These are phyloP conservation scores for Hesperia comma DNA, from an alignment of 2,888 invertebrate species.

Conservation along the genomic window DNA sequence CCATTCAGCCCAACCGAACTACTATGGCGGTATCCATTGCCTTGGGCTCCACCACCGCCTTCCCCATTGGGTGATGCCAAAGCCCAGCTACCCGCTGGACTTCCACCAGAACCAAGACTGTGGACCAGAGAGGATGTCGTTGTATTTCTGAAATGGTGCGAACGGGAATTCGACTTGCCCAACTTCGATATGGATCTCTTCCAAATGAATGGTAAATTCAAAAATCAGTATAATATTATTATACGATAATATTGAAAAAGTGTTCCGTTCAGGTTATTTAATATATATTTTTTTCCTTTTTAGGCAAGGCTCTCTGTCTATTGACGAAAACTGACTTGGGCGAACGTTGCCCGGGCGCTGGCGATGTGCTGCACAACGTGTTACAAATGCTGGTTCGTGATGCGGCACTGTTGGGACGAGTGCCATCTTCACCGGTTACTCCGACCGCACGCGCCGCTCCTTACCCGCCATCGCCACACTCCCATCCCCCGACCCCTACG, in stretches of 20 bases:
- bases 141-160: conserved; percentile 95
- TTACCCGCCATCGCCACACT: conserved; percentile 91
- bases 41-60: conserved; percentile 87
- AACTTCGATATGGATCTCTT: conserved; percentile 96
- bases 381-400: conserved; percentile 94
- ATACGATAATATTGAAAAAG: not conserved
- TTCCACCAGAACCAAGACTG: conserved; percentile 94
- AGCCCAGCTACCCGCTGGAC: conserved; percentile 91
- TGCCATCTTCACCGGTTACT: conserved; percentile 92
- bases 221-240: not conserved
- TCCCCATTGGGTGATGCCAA: conserved; percentile 93
- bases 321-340: conserved; percentile 95
- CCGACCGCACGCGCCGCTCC: conserved; percentile 89
- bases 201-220: conserved; percentile 93
- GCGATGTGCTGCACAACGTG: conserved; percentile 97
- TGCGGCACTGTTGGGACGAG: conserved; percentile 90
- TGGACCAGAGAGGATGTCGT: conserved; percentile 96
- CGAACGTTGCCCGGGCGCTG: conserved; percentile 95
- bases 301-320: conserved; percentile 95
- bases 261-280: not conserved
- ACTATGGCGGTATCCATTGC: conserved; percentile 93
- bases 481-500: conserved; percentile 91
- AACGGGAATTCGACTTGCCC: conserved; percentile 95
- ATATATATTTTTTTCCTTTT: conserved; percentile 44
- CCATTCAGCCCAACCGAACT: conserved; percentile 93